Evolutionary conservation across 2,797 vertebrate species (phyloP).

Genomic region (Neomorphus geoffroyi): DNA sequence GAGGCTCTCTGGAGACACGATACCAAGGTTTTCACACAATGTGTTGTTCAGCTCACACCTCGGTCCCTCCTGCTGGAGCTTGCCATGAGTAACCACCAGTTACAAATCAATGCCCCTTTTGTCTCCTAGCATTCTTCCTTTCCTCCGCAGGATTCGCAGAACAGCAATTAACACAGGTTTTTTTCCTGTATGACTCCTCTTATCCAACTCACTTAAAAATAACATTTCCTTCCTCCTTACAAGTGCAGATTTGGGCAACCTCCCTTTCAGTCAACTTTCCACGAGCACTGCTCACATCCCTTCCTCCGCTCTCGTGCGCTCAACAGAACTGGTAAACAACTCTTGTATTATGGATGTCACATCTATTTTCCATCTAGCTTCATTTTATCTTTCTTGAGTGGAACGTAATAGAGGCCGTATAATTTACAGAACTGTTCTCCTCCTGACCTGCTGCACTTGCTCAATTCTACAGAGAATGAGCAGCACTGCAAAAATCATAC

Average conservation of each 20-base stretch:
- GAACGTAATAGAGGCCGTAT: constrained; percentile 49
- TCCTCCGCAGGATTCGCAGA: constrained; percentile 18
- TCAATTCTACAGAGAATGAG: constrained; percentile 39
- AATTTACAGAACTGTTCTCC: constrained; percentile 57
- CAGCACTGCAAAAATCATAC: constrained; percentile 14
- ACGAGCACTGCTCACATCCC: not conserved
- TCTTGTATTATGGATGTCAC: constrained; percentile 59
- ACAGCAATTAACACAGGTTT: constrained; percentile 6
- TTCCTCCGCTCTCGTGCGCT: not conserved
- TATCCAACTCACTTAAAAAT: not conserved
- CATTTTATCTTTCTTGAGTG: constrained; percentile 62
- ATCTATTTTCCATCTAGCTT: constrained; percentile 65
- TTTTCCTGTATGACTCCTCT: not conserved
- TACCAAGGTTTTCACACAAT: not conserved
- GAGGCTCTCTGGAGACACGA: not conserved
- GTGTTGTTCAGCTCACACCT: constrained; percentile 12
- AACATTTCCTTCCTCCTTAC: not conserved
- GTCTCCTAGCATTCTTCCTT: constrained; percentile 14
- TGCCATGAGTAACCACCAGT: not conserved
- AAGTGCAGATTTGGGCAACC: constrained; percentile 1
- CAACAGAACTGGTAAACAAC: constrained; percentile 54
- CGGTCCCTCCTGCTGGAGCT: not conserved
- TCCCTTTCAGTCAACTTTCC: constrained; percentile 23
- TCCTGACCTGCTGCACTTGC: constrained; percentile 47
- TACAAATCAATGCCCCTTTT: constrained; percentile 30